Evolutionary conservation across 2,888 invertebrate species (phyloP), one percentile per base, ranked within the genome.

Genomic region (Plemyria rubiginata): DNA sequence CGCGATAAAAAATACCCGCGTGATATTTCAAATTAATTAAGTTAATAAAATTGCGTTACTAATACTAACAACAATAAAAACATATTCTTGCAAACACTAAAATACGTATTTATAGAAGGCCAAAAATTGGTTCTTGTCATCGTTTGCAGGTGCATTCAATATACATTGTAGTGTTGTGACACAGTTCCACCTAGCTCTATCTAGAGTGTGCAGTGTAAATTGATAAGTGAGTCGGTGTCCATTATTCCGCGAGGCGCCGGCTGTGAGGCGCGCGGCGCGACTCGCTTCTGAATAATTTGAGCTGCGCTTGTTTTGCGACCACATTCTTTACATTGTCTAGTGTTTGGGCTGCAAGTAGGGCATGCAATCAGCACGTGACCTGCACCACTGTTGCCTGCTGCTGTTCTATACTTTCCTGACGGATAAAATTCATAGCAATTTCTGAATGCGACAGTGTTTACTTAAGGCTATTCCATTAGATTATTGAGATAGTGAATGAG

Each of bases 251-350:
- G 56, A 0, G 13, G 2, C 9, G 38, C 11, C 58, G 52, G 59
- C 59, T 40, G 52, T 16, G 49, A 12, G 4, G 54, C 59, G 52
- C 22, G 1, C 32, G 36, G 51, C 36, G 45, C 22, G 36, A 36
- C 15, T 36, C 13, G 11, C 49, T 11, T 28, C 54, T 60, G 41
- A 54, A 49, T 60, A 41, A 60, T 60, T 54, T 43, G 60, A 41
- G 54, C 32, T 32, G 40, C 32, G 58, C 41, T 54, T 60, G 60
- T 60, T 54, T 54, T 49, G 54, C 49, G 48, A 49, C 48, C 60
- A 36, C 54, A 41, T 49, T 49, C 54, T 49, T 48, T 41, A n/a
- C 45, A 53, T 59, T 53, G 53, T 59, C 46, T 52, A 29, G 46
- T 40, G 36, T 58, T 46, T 45, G 15, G 41, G n/a, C 46, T 13